These are phyloP conservation scores for Tautogolabrus adspersus DNA, from an alignment of 2,113 vertebrate genomes.

Conservation along the genomic window DNA sequence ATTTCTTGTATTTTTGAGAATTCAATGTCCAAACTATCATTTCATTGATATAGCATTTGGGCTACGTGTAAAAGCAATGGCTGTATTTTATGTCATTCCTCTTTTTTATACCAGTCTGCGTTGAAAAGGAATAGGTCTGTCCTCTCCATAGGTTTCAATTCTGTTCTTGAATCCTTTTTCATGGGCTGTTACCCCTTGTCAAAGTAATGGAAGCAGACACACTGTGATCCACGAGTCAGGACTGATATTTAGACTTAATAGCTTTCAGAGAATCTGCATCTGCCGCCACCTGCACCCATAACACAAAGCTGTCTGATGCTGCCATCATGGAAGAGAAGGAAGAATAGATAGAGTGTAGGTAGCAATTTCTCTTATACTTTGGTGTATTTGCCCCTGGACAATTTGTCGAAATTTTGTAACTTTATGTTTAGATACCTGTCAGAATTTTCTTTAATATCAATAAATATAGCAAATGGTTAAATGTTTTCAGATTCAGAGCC, in stretches of 20 bases:
- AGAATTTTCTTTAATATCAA: background rate
- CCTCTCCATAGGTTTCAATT: conserved; percentile 33
- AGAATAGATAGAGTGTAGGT: background rate
- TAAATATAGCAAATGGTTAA: background rate
- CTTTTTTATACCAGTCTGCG: conserved; percentile 2
- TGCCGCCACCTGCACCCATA: conserved; percentile 68
- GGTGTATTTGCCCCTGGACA: background rate
- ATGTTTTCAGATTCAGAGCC: background rate
- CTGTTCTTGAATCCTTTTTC: conserved; percentile 30
- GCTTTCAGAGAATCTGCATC: conserved; percentile 74
- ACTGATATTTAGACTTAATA: conserved; percentile 79
- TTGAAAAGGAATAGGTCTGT: conserved; percentile 4
- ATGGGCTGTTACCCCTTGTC: conserved; percentile 47
- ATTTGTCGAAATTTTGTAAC: background rate
- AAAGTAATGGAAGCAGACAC: conserved; percentile 76
- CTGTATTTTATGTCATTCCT: background rate
- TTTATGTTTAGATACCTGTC: conserved; percentile 1
- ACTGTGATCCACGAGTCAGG: conserved; percentile 66
- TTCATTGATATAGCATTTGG: background rate
- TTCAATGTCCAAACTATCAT: background rate
- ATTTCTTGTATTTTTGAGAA: conserved; percentile 14
- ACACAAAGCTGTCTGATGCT: conserved; percentile 26
- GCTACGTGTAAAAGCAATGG: background rate
- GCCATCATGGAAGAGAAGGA: conserved; percentile 1
- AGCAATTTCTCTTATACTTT: background rate